phyloP scores from a whole-genome alignment of 2,797 vertebrate genomes.

The Tolypeutes matacus region DNA sequence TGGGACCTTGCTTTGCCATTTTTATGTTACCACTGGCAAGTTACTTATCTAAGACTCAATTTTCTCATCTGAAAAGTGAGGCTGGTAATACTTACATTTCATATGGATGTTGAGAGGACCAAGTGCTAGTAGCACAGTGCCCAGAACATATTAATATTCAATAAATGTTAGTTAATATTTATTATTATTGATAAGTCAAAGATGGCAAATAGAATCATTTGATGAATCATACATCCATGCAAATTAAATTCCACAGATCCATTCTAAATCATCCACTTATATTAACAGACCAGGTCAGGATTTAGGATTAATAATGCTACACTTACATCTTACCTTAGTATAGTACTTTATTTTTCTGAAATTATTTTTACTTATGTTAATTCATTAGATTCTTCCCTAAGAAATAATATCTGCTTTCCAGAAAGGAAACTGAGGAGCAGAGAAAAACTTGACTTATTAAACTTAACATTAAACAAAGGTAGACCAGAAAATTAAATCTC shows the following conservation, averaged over 20 bases:
- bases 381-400: background rate
- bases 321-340: background rate
- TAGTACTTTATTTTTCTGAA: background rate
- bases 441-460: background rate
- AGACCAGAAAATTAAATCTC: background rate
- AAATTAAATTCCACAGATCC: background rate
- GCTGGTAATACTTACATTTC: background rate
- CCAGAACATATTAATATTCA: background rate
- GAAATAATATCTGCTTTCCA: background rate
- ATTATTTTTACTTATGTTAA: slow-evolving; percentile 3
- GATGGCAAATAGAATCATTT: background rate
- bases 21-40: background rate
- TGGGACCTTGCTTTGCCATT: background rate
- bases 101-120: background rate
- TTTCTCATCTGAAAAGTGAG: background rate
- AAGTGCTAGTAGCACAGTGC: background rate
- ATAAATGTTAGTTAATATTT: background rate
- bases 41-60: background rate
- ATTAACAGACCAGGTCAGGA: background rate
- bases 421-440: background rate
- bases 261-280: slow-evolving; percentile 18
- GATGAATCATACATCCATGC: background rate
- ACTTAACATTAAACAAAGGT: background rate
- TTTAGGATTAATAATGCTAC: background rate
- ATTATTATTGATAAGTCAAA: background rate